Conservation (phyloP, 1,140 invertebrate genomes). For the Heliothis virescens region DNA sequence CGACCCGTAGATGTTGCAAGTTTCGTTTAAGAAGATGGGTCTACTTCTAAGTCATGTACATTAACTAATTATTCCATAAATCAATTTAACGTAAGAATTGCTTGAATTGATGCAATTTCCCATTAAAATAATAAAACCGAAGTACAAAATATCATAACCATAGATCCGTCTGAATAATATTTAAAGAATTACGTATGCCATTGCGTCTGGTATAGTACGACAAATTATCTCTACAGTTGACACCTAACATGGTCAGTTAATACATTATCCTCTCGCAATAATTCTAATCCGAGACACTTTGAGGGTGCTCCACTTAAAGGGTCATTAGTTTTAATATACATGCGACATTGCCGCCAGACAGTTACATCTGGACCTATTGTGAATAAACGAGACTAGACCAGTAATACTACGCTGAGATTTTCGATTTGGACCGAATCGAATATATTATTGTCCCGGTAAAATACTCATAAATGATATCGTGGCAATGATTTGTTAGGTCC, state of each 20-base stretch:
- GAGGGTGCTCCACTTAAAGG: conserved; percentile 33
- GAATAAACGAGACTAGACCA: background rate
- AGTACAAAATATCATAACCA: background rate
- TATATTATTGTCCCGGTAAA: background rate
- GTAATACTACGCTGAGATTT: background rate
- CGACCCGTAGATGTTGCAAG: too few relatives aligned
- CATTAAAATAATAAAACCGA: background rate
- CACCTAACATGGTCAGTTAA: conserved; percentile 14
- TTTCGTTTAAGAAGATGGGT: too few relatives aligned
- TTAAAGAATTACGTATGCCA: conserved; percentile 30
- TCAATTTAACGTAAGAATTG: too few relatives aligned
- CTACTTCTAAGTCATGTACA: too few relatives aligned
- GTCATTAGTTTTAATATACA: conserved; percentile 26
- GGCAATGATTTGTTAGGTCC: too few relatives aligned
- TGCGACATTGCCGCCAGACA: conserved; percentile 13
- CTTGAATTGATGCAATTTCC: too few relatives aligned
- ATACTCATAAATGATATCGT: too few relatives aligned
- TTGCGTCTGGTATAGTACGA: background rate
- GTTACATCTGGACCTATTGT: background rate
- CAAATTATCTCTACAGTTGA: conserved; percentile 17
- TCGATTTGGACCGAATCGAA: background rate
- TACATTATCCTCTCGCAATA: conserved; percentile 22
- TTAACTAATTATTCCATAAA: too few relatives aligned
- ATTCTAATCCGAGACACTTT: conserved; percentile 21
- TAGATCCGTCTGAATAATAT: conserved; percentile 21